phyloP scores from a whole-genome alignment of 2,113 vertebrate species.

The Mixornis gularis region DNA sequence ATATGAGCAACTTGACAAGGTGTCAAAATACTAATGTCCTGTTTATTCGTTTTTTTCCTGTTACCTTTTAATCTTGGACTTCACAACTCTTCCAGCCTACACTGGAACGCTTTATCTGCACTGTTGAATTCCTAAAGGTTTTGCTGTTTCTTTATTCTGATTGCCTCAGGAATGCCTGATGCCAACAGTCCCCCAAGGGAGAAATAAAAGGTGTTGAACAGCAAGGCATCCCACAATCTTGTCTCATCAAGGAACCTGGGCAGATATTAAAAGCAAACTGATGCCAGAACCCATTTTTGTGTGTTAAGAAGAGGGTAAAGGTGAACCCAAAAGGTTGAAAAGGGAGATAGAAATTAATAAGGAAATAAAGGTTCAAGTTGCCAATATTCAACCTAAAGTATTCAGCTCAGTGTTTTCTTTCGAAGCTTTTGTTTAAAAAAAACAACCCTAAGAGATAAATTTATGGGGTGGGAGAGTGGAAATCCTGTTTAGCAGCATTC shows the following conservation, averaged over 20 bases:
- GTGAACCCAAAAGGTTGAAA: neutral
- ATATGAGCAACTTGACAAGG: neutral
- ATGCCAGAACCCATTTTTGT: neutral
- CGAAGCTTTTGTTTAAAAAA: neutral
- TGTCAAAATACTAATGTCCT: neutral
- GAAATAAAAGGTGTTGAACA: neutral
- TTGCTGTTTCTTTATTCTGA: neutral
- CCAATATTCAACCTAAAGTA: neutral
- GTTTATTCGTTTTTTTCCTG: neutral
- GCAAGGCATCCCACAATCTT: neutral
- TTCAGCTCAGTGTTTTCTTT: neutral
- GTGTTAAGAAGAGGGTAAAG: neutral
- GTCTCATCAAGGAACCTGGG: neutral
- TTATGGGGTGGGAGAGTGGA: neutral
- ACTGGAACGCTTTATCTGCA: fast-evolving
- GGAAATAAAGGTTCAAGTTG: neutral
- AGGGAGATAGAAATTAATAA: neutral
- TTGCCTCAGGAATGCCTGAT: neutral
- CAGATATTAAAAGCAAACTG: neutral
- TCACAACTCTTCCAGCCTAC: neutral
- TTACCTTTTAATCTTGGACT: neutral
- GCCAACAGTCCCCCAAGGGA: neutral
- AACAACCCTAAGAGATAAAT: neutral
- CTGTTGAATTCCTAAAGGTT: neutral
- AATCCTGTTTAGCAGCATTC: neutral